phyloP scores from a whole-genome alignment of 1,140 invertebrate species.

The Drosophila pseudoananassae region DNA sequence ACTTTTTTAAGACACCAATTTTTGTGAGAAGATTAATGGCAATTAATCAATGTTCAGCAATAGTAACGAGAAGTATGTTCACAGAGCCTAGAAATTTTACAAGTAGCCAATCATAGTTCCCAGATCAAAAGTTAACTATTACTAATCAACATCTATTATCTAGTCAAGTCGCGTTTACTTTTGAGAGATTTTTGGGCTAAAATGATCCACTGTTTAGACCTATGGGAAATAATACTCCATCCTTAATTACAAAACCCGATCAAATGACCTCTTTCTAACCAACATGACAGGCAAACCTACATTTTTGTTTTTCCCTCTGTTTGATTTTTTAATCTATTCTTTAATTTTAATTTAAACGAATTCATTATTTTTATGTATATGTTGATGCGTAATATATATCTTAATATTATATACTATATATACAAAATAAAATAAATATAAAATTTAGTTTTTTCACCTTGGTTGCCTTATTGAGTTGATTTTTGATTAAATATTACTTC shows the following conservation, averaged over 20 bases:
- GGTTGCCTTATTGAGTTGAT: conserved; percentile 32
- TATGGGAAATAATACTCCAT: conserved; percentile 17
- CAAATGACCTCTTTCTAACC: conserved; percentile 30
- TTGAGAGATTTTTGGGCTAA: conserved; percentile 31
- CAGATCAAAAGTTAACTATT: conserved; percentile 39
- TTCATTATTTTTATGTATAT: conserved; percentile 63
- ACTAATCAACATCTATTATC: conserved; percentile 54
- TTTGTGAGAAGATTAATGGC: conserved; percentile 28
- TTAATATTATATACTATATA: conserved; percentile 60
- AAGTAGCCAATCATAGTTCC: conserved; percentile 8
- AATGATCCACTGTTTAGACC: too few species aligned
- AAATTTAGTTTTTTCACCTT: conserved; percentile 53
- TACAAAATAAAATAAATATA: conserved; percentile 63
- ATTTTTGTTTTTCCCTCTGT: conserved; percentile 35
- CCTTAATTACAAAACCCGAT: conserved; percentile 21
- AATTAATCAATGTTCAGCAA: conserved; percentile 30
- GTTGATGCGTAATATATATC: conserved; percentile 60
- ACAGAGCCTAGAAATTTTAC: conserved; percentile 19
- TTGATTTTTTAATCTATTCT: conserved; percentile 45
- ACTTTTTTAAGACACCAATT: conserved; percentile 10
- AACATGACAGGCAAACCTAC: conserved; percentile 33
- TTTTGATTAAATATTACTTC: conserved; percentile 18
- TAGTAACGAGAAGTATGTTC: conserved; percentile 10
- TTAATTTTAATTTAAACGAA: conserved; percentile 56
- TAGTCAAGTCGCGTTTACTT: conserved; percentile 63